These are phyloP conservation scores for Caenorhabditis angaria DNA, from an alignment of 2,888 invertebrate genomes.

Conservation along the genomic window DNA sequence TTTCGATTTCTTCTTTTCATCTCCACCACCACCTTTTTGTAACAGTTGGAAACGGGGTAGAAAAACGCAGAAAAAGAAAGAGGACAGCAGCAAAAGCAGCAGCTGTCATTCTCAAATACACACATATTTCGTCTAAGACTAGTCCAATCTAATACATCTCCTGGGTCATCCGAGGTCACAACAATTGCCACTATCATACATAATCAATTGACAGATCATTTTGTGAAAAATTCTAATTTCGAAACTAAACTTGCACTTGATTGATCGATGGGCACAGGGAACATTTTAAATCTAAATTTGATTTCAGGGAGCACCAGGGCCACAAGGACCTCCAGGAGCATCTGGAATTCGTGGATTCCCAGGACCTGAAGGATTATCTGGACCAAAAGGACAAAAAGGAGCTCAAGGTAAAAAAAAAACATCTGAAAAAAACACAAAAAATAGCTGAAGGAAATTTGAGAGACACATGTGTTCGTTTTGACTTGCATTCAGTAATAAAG, in stretches of 20 bases:
- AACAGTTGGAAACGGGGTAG: constrained; percentile 16
- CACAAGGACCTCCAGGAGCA: constrained; percentile 76
- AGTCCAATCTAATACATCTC: constrained; percentile 4
- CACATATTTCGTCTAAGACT: constrained; percentile 4
- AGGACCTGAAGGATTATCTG: constrained; percentile 85
- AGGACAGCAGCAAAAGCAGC: constrained; percentile 7
- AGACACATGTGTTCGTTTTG: background rate
- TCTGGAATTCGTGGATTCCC: constrained; percentile 84
- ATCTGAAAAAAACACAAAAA: constrained; percentile 2
- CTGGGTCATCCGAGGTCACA: constrained; percentile 35
- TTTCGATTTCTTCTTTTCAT: no score
- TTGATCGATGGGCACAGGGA: no score
- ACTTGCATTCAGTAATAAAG: background rate
- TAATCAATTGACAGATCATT: background rate
- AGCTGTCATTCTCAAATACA: constrained; percentile 36
- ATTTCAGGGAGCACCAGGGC: constrained; percentile 77
- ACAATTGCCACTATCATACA: constrained; percentile 12
- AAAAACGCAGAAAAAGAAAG: background rate
- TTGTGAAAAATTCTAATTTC: no score
- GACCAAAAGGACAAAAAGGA: constrained; percentile 88
- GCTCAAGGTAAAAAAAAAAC: constrained; percentile 75
- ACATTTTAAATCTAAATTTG: background rate
- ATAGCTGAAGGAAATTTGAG: background rate
- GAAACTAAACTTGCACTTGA: no score
- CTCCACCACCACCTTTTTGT: constrained; percentile 26